Base-by-base conservation (phyloP, 2,797 vertebrate species). In the Neostethus bicornis region DNA sequence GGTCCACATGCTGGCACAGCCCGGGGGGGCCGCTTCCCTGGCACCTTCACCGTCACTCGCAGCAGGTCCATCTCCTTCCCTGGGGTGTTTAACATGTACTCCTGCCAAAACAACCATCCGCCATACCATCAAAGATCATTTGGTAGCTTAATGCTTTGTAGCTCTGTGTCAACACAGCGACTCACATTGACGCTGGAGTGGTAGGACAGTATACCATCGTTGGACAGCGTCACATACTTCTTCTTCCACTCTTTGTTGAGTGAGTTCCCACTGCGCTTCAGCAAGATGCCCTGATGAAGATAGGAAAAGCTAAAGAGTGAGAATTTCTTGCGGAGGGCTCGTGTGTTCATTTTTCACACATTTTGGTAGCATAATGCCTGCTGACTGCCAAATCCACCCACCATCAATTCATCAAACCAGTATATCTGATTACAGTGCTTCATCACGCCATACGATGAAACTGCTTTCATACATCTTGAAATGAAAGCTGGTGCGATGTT, bases 171-270 rank as follows among this genome's bases (percentile, higher is more conserved):
- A 52, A 61, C 62, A 51, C 32, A 1, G 31, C n/a, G 63, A 91
- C 95, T 95, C 86, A 97, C 96, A 1, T 97, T 94, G 79, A 95
- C 93, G 73, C 91, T 96, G 70, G 96, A 92, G 82, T 97, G 95
- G 71, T 97, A 97, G 77, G 94, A 92, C 41, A 97, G 92, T 64
- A 95, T 92, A 52, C 96, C 96, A 0, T 96, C 95, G 64, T 91
- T 95, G 78, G 93, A 93, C 67, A 97, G 78, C 0, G 95, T 96
- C 51, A 96, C 96, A 1, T 95, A 96, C 41, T 97, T 97, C 91
- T 96, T 97, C 89, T 96, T 97, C 95, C 96, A 97, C 68, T 96
- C 96, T 85, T 97, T 96, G 89, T 97, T 97, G 69, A 97, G 91
- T 12, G 95, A 95, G 80, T 93, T 96, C 44, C 95, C 95, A 1